phyloP scores from a whole-genome alignment of 1,140 invertebrate species.

The Zaprionus africanus region DNA sequence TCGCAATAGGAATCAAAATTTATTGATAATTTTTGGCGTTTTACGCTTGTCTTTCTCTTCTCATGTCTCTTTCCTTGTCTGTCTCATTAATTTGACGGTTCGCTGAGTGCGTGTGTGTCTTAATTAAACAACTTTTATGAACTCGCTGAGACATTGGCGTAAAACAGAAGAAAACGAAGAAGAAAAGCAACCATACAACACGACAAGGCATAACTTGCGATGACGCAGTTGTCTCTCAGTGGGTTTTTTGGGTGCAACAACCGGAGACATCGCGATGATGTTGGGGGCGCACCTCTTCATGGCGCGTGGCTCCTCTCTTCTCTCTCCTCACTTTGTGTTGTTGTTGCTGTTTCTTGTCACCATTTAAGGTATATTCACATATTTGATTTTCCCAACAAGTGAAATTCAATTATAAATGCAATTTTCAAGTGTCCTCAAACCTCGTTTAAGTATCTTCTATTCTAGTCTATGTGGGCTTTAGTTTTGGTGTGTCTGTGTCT shows the following conservation, averaged over 20 bases:
- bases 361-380: constrained; percentile 28
- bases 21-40: constrained; percentile 17
- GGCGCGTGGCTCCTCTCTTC: background rate
- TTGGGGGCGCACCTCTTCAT: constrained; percentile 49
- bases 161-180: constrained; percentile 14
- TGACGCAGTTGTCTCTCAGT: constrained; percentile 33
- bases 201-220: constrained; percentile 27
- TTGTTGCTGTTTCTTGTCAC: constrained; percentile 7
- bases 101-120: constrained; percentile 52
- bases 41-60: background rate
- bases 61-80: background rate
- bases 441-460: background rate
- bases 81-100: constrained; percentile 53
- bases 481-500: constrained; percentile 3
- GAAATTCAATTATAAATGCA: constrained; percentile 53
- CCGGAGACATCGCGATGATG: constrained; percentile 19
- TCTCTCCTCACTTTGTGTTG: background rate
- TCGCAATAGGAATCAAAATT: background rate
- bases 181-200: constrained; percentile 10
- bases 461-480: background rate
- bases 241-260: constrained; percentile 48
- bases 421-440: constrained; percentile 30
- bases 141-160: constrained; percentile 42
- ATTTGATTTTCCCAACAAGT: constrained; percentile 30
- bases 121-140: constrained; percentile 61